These are phyloP conservation scores for Leptobrachium ailaonicum DNA, from an alignment of 2,113 vertebrate genomes.

Conservation along the genomic window DNA sequence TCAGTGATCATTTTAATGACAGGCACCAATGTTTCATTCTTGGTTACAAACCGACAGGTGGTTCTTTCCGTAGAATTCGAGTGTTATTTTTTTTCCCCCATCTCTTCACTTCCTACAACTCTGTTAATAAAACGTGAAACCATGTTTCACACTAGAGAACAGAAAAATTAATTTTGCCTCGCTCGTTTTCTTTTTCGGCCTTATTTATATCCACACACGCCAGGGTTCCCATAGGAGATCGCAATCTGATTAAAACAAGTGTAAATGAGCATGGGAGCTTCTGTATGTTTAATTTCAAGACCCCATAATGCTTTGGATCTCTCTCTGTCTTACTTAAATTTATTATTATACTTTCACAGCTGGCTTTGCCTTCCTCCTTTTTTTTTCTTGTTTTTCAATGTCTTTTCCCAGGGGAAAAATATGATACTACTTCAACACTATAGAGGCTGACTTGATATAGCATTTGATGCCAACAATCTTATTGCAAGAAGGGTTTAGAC, in stretches of 20 bases:
- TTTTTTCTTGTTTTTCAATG: conserved; percentile 12
- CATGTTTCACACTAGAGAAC: conserved; percentile 39
- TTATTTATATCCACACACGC: conserved; percentile 30
- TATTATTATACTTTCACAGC: conserved; percentile 28
- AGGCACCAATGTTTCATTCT: conserved; percentile 6
- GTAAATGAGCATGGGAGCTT: conserved; percentile 41
- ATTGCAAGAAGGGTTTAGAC: conserved; percentile 26
- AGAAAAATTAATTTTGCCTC: conserved; percentile 44
- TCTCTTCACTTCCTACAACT: conserved; percentile 21
- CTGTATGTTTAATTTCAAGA: conserved; percentile 44
- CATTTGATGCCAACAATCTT: conserved; percentile 25
- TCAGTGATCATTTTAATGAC: conserved; percentile 38
- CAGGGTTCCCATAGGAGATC: conserved; percentile 22
- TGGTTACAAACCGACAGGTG: conserved; percentile 40
- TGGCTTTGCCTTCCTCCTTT: background rate
- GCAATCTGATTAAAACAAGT: conserved; percentile 48
- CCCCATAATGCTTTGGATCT: conserved; percentile 27
- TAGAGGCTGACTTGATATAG: conserved; percentile 48
- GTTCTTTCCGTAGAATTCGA: background rate
- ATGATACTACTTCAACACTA: conserved; percentile 44
- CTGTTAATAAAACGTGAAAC: conserved; percentile 42
- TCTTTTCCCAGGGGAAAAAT: conserved; percentile 43
- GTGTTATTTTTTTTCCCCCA: background rate
- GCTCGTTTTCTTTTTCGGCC: conserved; percentile 1
- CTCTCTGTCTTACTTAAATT: conserved; percentile 22